These are phyloP conservation scores for Diglossa cyanea DNA, from an alignment of 2,797 vertebrate genomes.

Conservation along the genomic window DNA sequence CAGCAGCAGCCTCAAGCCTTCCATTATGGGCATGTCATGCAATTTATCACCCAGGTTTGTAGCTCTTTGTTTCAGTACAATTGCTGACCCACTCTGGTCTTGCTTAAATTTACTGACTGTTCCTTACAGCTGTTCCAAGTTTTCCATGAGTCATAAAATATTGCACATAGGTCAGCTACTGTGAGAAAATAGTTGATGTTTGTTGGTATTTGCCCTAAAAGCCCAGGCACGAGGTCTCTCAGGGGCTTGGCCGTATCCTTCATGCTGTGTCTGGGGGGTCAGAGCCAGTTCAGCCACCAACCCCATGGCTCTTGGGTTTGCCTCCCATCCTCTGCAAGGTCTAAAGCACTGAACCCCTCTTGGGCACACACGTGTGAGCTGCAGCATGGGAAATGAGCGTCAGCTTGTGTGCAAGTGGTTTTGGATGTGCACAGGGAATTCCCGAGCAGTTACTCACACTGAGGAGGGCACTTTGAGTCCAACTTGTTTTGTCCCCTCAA, in stretches of 20 bases:
- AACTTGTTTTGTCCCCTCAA: constrained; percentile 5
- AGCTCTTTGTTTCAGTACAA: background rate
- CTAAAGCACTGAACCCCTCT: background rate
- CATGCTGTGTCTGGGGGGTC: background rate
- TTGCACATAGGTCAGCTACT: background rate
- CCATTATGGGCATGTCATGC: background rate
- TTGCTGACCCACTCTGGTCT: background rate
- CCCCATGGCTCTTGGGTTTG: background rate
- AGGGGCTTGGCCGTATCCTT: background rate
- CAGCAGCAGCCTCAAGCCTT: background rate
- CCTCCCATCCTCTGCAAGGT: background rate
- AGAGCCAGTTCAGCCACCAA: background rate
- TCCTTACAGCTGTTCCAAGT: constrained; percentile 15
- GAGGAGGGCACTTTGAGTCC: background rate
- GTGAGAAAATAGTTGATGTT: constrained; percentile 10
- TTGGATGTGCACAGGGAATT: background rate
- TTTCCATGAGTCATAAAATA: constrained; percentile 26
- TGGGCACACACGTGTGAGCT: background rate
- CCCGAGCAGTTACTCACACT: background rate
- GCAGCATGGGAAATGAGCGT: background rate
- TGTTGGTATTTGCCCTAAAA: background rate
- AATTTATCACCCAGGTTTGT: constrained; percentile 4
- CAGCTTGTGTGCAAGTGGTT: background rate
- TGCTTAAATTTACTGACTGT: constrained; percentile 9
- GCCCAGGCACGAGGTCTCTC: background rate